A percentile compares a stretch with the other conserved stretches of the same genome.
Conservation (phyloP, 1,140 invertebrate species). For the Trichomalopsis sarcophagae region DNA sequence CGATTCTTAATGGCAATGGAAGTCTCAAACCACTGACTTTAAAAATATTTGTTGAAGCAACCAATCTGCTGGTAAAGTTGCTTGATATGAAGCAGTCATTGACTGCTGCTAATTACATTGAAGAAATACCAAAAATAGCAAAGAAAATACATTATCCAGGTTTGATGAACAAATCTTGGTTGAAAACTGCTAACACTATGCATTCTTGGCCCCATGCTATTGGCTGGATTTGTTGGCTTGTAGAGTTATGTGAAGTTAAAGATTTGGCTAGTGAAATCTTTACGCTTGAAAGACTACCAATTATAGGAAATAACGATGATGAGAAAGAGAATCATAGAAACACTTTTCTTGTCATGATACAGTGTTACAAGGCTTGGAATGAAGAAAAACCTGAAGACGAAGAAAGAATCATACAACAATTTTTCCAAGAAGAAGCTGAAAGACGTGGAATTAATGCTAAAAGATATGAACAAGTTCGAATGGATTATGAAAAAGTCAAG, state of each 20-base stretch:
- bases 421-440: constrained; percentile 57
- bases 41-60: constrained; percentile 68
- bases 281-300: constrained; percentile 56
- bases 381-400: constrained; percentile 64
- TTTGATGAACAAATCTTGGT: constrained; percentile 76
- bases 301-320: constrained; percentile 53
- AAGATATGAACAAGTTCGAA: constrained; percentile 36
- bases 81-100: constrained; percentile 61
- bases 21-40: constrained; percentile 67
- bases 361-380: constrained; percentile 63
- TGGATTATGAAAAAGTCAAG: constrained; percentile 50
- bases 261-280: constrained; percentile 58
- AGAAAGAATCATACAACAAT: constrained; percentile 54
- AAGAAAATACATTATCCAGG: constrained; percentile 77
- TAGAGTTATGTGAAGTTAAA: constrained; percentile 70
- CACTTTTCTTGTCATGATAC: constrained; percentile 57
- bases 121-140: constrained; percentile 73
- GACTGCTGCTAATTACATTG: constrained; percentile 66
- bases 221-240: constrained; percentile 76
- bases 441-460: constrained; percentile 57
- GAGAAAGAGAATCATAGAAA: constrained; percentile 55
- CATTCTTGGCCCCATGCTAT: constrained; percentile 77
- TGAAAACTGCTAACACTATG: constrained; percentile 77
- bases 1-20: constrained; percentile 64
- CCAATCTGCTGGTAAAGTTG: constrained; percentile 59